Conservation (phyloP, 2,797 vertebrate genomes). For the Spheniscus humboldti region DNA sequence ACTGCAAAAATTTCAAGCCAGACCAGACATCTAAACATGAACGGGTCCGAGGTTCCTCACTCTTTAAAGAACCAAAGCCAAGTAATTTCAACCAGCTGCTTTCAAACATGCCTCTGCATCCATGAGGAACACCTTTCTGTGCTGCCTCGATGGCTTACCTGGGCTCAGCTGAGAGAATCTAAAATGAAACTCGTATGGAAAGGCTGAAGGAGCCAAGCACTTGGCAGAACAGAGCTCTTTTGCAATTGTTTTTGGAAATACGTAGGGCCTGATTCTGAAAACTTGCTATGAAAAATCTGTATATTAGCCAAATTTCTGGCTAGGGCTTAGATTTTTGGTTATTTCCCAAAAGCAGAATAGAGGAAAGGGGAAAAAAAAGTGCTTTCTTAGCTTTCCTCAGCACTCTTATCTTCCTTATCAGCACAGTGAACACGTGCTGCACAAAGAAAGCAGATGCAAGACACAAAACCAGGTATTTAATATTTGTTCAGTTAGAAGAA, state of each 20-base stretch:
- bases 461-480: neutral
- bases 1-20: neutral
- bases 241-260: neutral
- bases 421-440: neutral
- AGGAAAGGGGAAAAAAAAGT: neutral
- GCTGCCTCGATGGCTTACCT: neutral
- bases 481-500: conserved; percentile 16
- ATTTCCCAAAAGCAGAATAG: neutral
- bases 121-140: neutral
- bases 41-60: rapidly evolving
- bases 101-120: neutral
- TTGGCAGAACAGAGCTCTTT: neutral
- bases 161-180: neutral
- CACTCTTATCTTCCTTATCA: neutral
- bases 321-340: neutral
- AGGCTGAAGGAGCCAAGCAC: neutral
- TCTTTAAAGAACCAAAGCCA: neutral
- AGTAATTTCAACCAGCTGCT: neutral
- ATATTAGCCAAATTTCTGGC: neutral
- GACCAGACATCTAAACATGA: neutral
- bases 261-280: neutral
- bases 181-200: neutral
- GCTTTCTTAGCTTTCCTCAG: neutral
- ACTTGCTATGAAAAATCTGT: neutral
- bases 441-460: neutral